Evolutionary conservation across 2,113 vertebrate species (phyloP).

Genomic region (Australoheros scitulus): DNA sequence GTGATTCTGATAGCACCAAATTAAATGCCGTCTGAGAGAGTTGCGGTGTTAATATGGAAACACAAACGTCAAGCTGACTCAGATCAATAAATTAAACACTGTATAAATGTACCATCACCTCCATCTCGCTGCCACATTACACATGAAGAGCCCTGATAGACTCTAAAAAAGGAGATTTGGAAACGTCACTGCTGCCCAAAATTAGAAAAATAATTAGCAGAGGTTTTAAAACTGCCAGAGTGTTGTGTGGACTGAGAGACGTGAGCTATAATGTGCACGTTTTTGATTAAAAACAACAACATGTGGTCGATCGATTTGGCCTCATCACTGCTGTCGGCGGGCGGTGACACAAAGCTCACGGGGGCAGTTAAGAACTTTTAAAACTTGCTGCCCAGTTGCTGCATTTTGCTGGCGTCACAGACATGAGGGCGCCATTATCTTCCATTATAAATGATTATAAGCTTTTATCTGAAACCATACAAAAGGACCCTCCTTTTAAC

Average conservation of each 20-base stretch:
- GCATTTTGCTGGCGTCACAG: background rate
- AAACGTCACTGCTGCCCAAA: background rate
- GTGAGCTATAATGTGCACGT: background rate
- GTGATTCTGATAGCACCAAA: constrained; percentile 56
- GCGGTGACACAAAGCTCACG: background rate
- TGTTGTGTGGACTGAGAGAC: background rate
- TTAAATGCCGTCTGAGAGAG: constrained; percentile 57
- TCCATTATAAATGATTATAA: background rate
- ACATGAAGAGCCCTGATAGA: background rate
- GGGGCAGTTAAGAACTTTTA: background rate
- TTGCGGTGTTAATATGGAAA: constrained; percentile 44
- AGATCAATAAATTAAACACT: constrained; percentile 66
- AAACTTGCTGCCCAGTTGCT: background rate
- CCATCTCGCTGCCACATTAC: background rate
- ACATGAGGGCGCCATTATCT: background rate
- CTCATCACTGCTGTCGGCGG: background rate
- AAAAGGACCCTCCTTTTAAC: constrained; percentile 1
- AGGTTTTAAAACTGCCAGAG: background rate
- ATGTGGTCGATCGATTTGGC: background rate
- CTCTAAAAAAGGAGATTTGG: background rate
- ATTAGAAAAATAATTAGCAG: background rate
- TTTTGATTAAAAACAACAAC: background rate
- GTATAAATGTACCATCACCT: constrained; percentile 53
- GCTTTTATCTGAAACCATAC: background rate
- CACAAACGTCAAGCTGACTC: constrained; percentile 54